These are phyloP conservation scores for Paedocypris micromegethes DNA, from an alignment of 2,797 vertebrate genomes.

Conservation along the genomic window DNA sequence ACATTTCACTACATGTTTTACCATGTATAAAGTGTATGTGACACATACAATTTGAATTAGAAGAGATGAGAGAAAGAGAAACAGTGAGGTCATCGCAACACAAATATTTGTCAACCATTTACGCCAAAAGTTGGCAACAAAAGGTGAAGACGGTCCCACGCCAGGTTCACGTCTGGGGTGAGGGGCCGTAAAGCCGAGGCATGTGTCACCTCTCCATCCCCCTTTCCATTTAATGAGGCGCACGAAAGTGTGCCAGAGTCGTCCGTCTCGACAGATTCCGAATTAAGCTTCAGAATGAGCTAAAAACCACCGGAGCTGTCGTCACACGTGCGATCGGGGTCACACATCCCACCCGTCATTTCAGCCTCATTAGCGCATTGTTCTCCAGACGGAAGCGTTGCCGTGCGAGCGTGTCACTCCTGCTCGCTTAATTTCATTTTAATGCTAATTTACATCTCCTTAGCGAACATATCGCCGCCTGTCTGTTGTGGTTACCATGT, in stretches of 20 bases:
- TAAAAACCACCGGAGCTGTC: constrained; percentile 12
- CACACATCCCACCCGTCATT: constrained; percentile 26
- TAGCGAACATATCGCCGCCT: too few species aligned
- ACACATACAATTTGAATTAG: too few species aligned
- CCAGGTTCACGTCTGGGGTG: not conserved
- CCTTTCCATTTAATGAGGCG: constrained; percentile 35
- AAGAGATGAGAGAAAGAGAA: too few species aligned
- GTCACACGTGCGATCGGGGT: constrained; percentile 34
- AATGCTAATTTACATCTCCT: too few species aligned
- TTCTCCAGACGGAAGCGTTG: constrained; percentile 10
- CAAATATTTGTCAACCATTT: too few species aligned
- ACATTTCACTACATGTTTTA: too few species aligned
- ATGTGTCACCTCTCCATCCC: constrained; percentile 34
- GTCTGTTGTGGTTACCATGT: too few species aligned
- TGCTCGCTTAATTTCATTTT: not conserved
- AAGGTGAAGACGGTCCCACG: constrained; percentile 6
- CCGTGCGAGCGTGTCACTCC: constrained; percentile 9
- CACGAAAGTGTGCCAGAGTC: constrained; percentile 28
- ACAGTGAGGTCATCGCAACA: too few species aligned
- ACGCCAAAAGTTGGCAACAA: constrained; percentile 15
- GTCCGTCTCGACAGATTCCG: constrained; percentile 34
- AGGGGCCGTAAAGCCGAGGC: constrained; percentile 15
- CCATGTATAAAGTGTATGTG: too few species aligned
- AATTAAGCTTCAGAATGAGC: constrained; percentile 38
- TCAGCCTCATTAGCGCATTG: constrained; percentile 40